Percentiles rank a stretch among this genome's conserved stretches.
Conservation (phyloP, 2,113 vertebrate species). For the Heterotis niloticus region DNA sequence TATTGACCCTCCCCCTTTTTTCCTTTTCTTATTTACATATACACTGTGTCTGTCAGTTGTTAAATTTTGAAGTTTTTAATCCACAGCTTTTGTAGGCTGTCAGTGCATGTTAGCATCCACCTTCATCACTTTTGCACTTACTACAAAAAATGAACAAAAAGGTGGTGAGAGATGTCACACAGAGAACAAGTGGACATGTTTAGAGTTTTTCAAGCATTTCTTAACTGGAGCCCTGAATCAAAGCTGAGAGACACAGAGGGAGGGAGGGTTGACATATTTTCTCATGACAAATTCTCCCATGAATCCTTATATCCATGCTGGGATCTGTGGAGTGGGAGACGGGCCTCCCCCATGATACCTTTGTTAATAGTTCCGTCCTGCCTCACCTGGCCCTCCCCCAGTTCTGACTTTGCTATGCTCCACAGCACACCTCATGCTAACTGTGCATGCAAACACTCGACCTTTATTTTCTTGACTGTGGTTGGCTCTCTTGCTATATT, state of each 20-base stretch:
- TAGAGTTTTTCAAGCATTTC: not conserved
- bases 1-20: no score
- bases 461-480: slow-evolving; percentile 13
- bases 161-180: not conserved
- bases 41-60: no score
- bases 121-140: no score
- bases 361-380: slow-evolving; percentile 5
- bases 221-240: not conserved
- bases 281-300: not conserved
- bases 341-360: not conserved
- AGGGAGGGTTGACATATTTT: not conserved
- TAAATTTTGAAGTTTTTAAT: not conserved
- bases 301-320: not conserved
- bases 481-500: not conserved
- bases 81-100: not conserved
- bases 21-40: no score
- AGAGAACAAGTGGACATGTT: not conserved
- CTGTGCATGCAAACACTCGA: not conserved
- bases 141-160: no score
- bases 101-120: no score
- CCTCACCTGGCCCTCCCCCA: not conserved
- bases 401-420: not conserved
- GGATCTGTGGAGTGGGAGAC: not conserved
- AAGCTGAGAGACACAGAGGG: not conserved
- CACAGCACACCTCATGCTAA: slow-evolving; percentile 8